phyloP scores from a whole-genome alignment of 2,888 invertebrate genomes.

The Philaethria dido region DNA sequence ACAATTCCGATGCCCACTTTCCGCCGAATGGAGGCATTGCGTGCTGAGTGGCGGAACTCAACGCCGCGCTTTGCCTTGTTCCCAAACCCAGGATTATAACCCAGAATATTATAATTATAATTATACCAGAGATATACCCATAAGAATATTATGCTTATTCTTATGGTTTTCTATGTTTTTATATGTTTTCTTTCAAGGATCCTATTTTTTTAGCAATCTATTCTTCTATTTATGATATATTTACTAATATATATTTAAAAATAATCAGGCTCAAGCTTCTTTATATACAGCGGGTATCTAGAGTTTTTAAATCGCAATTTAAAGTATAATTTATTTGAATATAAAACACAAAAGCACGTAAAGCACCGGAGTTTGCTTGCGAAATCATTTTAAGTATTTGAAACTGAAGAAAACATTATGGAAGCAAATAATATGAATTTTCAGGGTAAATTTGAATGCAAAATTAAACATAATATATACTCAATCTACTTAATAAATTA shows the following conservation, averaged over 20 bases:
- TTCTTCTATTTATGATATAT: background rate
- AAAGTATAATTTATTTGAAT: constrained; percentile 27
- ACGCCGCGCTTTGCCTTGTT: too few species aligned
- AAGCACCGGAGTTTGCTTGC: constrained; percentile 41
- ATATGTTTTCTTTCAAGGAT: too few species aligned
- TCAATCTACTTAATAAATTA: background rate
- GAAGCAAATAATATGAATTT: background rate
- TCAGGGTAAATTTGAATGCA: background rate
- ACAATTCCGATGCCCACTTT: too few species aligned
- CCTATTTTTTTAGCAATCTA: too few species aligned
- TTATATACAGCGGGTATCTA: constrained; percentile 2
- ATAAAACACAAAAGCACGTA: constrained; percentile 51
- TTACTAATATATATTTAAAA: background rate
- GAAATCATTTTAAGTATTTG: constrained; percentile 51
- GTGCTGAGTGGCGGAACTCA: too few species aligned
- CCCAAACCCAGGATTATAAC: too few species aligned
- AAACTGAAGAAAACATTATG: constrained; percentile 51
- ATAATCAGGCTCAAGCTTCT: background rate
- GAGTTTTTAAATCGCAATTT: background rate
- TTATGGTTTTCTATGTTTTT: too few species aligned
- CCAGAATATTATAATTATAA: too few species aligned
- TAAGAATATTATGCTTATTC: too few species aligned
- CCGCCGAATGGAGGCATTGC: too few species aligned
- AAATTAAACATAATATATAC: background rate
- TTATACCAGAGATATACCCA: too few species aligned